Conservation (phyloP, 2,888 invertebrate species). For the Drymonia ruficornis region DNA sequence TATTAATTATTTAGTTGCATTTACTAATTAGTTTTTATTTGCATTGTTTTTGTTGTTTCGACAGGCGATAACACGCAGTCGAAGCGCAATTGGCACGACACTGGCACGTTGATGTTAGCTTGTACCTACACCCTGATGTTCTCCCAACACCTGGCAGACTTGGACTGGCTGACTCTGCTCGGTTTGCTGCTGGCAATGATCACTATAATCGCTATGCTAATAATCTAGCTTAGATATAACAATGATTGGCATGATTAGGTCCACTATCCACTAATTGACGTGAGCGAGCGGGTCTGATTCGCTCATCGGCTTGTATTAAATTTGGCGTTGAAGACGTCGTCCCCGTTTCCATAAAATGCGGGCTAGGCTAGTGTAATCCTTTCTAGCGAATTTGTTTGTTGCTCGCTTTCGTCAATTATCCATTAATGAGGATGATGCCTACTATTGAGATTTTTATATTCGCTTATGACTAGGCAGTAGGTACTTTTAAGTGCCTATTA, state of each 20-base stretch:
- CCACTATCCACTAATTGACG: too few relatives aligned
- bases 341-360: too few relatives aligned
- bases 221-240: slow-evolving; percentile 66
- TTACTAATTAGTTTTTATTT: slow-evolving; percentile 35
- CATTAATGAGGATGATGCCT: too few relatives aligned
- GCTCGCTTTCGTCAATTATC: too few relatives aligned
- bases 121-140: slow-evolving; percentile 90
- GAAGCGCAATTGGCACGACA: slow-evolving; percentile 85
- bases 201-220: slow-evolving; percentile 88
- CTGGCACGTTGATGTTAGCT: slow-evolving; percentile 89
- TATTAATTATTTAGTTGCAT: slow-evolving; percentile 29
- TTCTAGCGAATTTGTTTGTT: too few relatives aligned
- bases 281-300: too few relatives aligned
- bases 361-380: too few relatives aligned
- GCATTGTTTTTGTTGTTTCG: slow-evolving; percentile 62
- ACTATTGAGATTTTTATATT: too few relatives aligned
- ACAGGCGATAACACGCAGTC: slow-evolving; percentile 78
- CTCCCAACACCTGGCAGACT: slow-evolving; percentile 88
- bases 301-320: too few relatives aligned
- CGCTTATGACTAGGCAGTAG: too few relatives aligned
- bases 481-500: too few relatives aligned
- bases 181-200: slow-evolving; percentile 90
- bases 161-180: slow-evolving; percentile 90
- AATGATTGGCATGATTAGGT: not conserved
- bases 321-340: too few relatives aligned